Percentiles rank a stretch among this genome's conserved stretches.
Conservation (phyloP, 2,888 invertebrate genomes). For the Lycia hirtaria region DNA sequence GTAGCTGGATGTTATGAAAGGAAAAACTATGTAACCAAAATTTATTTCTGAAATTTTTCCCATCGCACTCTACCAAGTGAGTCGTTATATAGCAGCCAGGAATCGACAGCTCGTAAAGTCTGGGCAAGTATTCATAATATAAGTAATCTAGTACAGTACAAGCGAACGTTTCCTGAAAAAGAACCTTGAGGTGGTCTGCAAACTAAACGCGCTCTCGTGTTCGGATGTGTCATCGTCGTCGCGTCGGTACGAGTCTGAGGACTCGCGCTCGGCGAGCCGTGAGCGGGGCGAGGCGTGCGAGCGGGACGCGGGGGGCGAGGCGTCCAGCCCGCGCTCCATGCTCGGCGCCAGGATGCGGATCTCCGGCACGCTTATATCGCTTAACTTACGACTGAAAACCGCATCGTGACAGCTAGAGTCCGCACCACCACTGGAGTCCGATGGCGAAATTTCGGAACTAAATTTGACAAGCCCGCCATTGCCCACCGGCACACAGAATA, state of each 20-base stretch:
- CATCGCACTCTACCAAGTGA: too few species aligned
- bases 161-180: constrained; percentile 38
- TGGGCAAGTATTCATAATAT: neutral
- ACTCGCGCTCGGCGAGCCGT: constrained; percentile 35
- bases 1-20: too few species aligned
- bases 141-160: constrained; percentile 35
- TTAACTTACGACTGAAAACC: constrained; percentile 88
- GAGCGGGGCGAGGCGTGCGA: constrained; percentile 38
- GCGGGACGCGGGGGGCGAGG: constrained; percentile 50
- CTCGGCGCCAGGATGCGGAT: constrained; percentile 93
- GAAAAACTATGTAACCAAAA: too few species aligned
- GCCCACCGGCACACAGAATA: too few species aligned
- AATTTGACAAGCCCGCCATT: too few species aligned
- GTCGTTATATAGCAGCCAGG: too few species aligned
- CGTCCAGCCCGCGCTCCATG: constrained; percentile 91
- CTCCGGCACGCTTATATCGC: constrained; percentile 91
- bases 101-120: too few species aligned
- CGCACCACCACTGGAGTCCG: too few species aligned
- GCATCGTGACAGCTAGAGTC: constrained; percentile 47
- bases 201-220: constrained; percentile 83
- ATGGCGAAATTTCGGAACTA: too few species aligned
- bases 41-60: too few species aligned
- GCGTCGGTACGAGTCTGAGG: constrained; percentile 33
- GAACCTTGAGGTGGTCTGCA: constrained; percentile 78
- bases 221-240: constrained; percentile 75